Evolutionary conservation across 2,113 vertebrate species (phyloP).

Genomic region (Vicugna pacos): DNA sequence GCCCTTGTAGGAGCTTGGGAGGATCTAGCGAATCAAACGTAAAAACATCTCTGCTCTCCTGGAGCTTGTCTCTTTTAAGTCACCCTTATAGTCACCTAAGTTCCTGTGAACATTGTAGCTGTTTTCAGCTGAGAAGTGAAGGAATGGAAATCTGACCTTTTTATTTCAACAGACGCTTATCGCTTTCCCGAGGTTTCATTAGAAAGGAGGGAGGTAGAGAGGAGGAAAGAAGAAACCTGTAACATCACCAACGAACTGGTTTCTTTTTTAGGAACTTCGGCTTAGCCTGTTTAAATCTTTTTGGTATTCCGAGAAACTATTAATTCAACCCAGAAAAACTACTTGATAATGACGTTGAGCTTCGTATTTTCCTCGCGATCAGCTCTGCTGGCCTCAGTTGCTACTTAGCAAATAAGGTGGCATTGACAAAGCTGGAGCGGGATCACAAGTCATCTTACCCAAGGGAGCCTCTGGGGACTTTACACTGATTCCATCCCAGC

Average conservation of each 20-base stretch:
- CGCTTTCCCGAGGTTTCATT: background rate
- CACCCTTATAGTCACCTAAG: background rate
- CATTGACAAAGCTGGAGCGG: background rate
- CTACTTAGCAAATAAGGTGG: background rate
- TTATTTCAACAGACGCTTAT: background rate
- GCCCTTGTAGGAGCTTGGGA: background rate
- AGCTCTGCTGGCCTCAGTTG: background rate
- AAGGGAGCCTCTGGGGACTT: background rate
- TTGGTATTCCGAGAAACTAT: background rate
- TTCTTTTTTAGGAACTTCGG: constrained; percentile 26
- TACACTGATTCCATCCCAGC: background rate
- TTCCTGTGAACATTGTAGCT: background rate
- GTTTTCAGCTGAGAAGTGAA: background rate
- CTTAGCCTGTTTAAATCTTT: background rate
- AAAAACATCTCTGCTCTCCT: background rate
- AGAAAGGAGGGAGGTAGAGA: background rate
- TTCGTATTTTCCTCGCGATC: background rate
- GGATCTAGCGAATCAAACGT: background rate
- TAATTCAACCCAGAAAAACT: background rate
- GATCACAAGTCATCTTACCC: background rate
- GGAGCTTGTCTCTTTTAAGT: background rate
- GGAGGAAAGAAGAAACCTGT: background rate
- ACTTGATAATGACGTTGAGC: background rate
- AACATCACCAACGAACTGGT: background rate
- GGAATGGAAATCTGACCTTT: background rate